phyloP scores from a whole-genome alignment of 2,888 invertebrate genomes.

The Rotaria sp. region DNA sequence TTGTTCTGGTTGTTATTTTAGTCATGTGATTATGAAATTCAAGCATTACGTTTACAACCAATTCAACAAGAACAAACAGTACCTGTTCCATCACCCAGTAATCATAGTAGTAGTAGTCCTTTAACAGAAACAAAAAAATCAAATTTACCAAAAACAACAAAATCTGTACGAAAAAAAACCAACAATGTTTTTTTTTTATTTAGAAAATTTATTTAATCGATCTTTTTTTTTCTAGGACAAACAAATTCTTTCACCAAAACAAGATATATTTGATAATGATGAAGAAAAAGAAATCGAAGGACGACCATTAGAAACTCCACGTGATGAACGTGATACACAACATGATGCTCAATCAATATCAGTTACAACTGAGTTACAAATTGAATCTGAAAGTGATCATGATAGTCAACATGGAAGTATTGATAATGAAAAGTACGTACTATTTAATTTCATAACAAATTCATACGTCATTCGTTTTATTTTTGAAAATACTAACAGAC shows the following conservation, averaged over 20 bases:
- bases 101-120: background rate
- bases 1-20: background rate
- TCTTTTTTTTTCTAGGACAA: no score
- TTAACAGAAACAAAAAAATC: background rate
- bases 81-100: background rate
- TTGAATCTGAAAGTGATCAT: background rate
- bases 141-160: no score
- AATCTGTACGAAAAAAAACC: background rate
- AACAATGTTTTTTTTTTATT: no score
- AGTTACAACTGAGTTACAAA: background rate
- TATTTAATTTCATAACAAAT: background rate
- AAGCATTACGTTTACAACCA: constrained; percentile 7
- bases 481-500: no score
- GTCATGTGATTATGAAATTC: constrained; percentile 22
- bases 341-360: background rate
- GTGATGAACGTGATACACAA: background rate
- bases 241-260: no score
- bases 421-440: background rate
- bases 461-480: no score
- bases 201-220: background rate
- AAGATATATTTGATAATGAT: background rate
- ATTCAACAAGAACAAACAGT: constrained; percentile 9
- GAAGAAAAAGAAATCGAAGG: background rate
- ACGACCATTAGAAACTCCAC: background rate
- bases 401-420: background rate